phyloP scores from a whole-genome alignment of 2,888 invertebrate species.

The Odontothrips loti region DNA sequence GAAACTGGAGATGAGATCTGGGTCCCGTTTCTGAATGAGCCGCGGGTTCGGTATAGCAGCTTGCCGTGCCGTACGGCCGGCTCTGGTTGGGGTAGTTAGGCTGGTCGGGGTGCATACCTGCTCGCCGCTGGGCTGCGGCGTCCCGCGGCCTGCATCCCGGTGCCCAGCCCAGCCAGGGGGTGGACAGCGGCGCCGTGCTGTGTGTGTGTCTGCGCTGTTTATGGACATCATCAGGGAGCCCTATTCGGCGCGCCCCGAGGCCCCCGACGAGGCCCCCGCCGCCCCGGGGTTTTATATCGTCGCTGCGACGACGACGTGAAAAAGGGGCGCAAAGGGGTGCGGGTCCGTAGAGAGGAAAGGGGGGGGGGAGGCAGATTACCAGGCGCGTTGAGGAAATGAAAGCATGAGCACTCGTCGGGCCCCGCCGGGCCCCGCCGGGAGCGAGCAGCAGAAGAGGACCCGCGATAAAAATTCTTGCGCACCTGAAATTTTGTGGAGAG shows the following conservation, averaged over 20 bases:
- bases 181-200: not conserved
- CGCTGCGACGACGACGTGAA: not conserved
- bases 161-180: not conserved
- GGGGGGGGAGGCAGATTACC: not conserved
- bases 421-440: too few species aligned
- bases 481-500: constrained; percentile 4
- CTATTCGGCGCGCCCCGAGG: not conserved
- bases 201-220: not conserved
- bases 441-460: not conserved
- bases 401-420: not conserved
- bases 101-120: not conserved
- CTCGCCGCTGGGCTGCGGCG: too few species aligned
- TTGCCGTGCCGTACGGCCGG: too few species aligned
- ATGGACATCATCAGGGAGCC: not conserved
- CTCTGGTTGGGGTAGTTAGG: not conserved
- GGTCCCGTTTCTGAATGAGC: too few species aligned
- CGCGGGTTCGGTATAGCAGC: too few species aligned
- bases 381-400: not conserved
- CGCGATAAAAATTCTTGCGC: not conserved
- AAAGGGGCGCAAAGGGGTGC: not conserved
- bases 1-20: too few species aligned
- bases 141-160: too few species aligned
- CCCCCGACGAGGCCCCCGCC: not conserved
- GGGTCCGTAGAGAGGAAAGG: too few species aligned
- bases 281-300: not conserved